These are phyloP conservation scores for Cynaeus angustus DNA, from an alignment of 2,888 invertebrate genomes.

Conservation along the genomic window DNA sequence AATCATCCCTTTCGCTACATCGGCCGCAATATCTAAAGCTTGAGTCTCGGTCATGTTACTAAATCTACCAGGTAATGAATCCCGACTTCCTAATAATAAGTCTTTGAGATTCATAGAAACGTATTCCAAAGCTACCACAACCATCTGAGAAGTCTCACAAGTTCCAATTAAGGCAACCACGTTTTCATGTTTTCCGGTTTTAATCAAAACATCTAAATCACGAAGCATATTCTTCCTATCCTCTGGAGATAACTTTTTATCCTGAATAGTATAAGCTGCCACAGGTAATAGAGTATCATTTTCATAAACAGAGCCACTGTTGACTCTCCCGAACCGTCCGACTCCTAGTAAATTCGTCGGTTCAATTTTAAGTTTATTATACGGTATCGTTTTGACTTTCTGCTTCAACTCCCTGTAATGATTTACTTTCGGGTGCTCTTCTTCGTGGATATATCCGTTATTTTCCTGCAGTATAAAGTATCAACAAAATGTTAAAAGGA, in stretches of 20 bases:
- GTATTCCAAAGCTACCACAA: conserved; percentile 84
- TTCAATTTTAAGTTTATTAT: conserved; percentile 82
- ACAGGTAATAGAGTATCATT: conserved; percentile 74
- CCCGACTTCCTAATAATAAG: conserved; percentile 78
- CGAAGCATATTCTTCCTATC: conserved; percentile 75
- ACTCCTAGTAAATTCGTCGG: conserved; percentile 79
- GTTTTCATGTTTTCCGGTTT: conserved; percentile 81
- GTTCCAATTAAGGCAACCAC: conserved; percentile 85
- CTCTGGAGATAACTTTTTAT: conserved; percentile 71
- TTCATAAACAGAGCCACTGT: conserved; percentile 80
- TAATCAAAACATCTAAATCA: conserved; percentile 82
- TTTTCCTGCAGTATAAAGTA: conserved; percentile 75
- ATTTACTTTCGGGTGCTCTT: conserved; percentile 77
- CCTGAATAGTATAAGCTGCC: conserved; percentile 80
- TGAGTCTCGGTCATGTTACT: conserved; percentile 76
- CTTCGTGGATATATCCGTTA: conserved; percentile 84
- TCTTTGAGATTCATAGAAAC: conserved; percentile 81
- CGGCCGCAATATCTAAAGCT: conserved; percentile 78
- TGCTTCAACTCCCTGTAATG: conserved; percentile 84
- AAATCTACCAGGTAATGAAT: conserved; percentile 72
- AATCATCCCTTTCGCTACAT: conserved; percentile 82
- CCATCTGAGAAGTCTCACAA: conserved; percentile 83
- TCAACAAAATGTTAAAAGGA: no score
- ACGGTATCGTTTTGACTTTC: conserved; percentile 83
- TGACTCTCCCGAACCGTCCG: conserved; percentile 86